Evolutionary conservation across 2,888 invertebrate species (phyloP).

Genomic region (Drosophila anomalipes): DNA sequence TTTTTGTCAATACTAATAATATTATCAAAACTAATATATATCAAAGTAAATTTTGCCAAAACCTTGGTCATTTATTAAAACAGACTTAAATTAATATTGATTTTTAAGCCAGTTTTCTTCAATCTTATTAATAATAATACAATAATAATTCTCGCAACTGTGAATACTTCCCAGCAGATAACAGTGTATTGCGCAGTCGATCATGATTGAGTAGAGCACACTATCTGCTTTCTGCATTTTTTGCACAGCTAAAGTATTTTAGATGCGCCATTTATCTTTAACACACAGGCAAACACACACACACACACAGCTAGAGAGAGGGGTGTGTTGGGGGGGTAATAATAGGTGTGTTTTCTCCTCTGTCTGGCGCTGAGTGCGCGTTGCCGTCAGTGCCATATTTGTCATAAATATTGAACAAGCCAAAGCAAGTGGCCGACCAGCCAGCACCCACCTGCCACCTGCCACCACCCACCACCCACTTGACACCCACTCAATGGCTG

Average conservation of each 20-base stretch:
- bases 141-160: accelerated
- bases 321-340: background rate
- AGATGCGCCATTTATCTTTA: slow-evolving; percentile 73
- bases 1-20: background rate
- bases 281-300: slow-evolving; percentile 26
- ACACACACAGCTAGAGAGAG: background rate
- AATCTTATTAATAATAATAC: background rate
- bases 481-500: slow-evolving; percentile 32
- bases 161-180: background rate
- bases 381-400: slow-evolving; percentile 59
- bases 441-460: background rate
- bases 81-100: background rate
- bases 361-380: slow-evolving; percentile 4
- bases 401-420: slow-evolving; percentile 75
- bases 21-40: background rate
- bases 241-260: slow-evolving; percentile 55
- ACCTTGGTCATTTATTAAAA: background rate
- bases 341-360: background rate
- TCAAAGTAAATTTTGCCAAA: background rate
- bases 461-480: background rate
- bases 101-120: no score
- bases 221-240: slow-evolving; percentile 27
- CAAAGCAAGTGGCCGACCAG: slow-evolving; percentile 26
- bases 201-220: slow-evolving; percentile 1
- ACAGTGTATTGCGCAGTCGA: background rate